Base-by-base conservation (phyloP, 2,797 vertebrate genomes). In the Orientallactaga sibirica region DNA sequence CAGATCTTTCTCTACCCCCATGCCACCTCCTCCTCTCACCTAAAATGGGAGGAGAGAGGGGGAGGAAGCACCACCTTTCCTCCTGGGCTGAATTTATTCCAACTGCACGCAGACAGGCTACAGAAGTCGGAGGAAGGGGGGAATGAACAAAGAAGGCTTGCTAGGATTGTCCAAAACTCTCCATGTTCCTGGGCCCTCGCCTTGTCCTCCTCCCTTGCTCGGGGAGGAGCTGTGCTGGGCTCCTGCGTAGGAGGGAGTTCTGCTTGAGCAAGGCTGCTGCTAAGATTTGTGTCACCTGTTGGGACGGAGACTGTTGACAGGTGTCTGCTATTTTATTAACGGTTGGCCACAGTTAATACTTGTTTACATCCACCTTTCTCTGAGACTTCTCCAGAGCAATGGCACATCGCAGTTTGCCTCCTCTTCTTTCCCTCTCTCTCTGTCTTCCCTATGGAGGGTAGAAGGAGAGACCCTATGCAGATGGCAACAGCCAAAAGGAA, bases 21-120 rank as follows among this genome's bases (percentile, higher is more conserved):
- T 95, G 91, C 90, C 94, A 96, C 96, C 97, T 93, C 97, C 97
- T 96, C 96, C 97, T 97, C 97, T 97, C 93, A 96, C 97, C 97
- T 97, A 97, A 97, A 97, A 97, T 27, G 96, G 93, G 95, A 97
- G 94, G 94, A 94, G 94, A 95, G 91, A 94, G 96, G 96, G 75
- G 97, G 97, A 97, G 95, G 96, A 81, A 93, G 91, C 29, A 29
- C 88, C 91, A 94, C 73, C 78, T 96, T 96, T 94, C 91, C 95
- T 97, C 95, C 94, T 94, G 94, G 86, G 94, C 96, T 95, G 96
- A 96, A 97, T 96, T 97, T 97, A 97, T 97, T 94, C 93, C 86
- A 73, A 85, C 86, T 91, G 94, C 95, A 81, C 83, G 95, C 96
- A 90, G 93, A 96, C 94, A 0, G 91, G 95, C 96, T 95, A 94